Conservation (phyloP, 2,113 vertebrate species). For the Lycocorax pyrrhopterus region DNA sequence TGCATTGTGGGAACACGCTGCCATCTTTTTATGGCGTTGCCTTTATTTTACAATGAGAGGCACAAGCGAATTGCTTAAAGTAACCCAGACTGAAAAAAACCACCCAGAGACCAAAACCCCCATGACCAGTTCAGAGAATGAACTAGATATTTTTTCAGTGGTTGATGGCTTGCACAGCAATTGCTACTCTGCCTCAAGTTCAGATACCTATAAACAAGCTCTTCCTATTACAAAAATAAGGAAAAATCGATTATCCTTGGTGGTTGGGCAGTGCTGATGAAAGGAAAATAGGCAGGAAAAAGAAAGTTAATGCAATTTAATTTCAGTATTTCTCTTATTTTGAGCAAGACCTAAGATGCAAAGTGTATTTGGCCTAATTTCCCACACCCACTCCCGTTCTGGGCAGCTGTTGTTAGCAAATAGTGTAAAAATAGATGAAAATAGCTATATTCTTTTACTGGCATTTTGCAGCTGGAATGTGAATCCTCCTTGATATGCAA, state of each 20-base stretch:
- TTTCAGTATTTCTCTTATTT: neutral
- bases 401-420: neutral
- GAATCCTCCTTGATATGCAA: neutral
- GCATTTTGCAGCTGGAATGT: neutral
- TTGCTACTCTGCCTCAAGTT: neutral
- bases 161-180: neutral
- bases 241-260: neutral
- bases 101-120: neutral
- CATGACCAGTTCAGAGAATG: neutral
- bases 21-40: neutral
- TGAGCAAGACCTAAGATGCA: neutral
- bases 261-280: fast-evolving
- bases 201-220: neutral
- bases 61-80: neutral
- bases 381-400: neutral
- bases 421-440: neutral
- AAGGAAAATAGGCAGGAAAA: neutral
- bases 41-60: neutral
- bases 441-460: neutral
- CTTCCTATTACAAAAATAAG: neutral
- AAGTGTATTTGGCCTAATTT: neutral
- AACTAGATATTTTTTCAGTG: neutral
- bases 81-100: neutral
- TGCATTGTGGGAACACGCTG: neutral
- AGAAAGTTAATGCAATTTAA: neutral